Evolutionary conservation across 2,797 vertebrate species (phyloP).

Genomic region (Myotis vivesi): DNA sequence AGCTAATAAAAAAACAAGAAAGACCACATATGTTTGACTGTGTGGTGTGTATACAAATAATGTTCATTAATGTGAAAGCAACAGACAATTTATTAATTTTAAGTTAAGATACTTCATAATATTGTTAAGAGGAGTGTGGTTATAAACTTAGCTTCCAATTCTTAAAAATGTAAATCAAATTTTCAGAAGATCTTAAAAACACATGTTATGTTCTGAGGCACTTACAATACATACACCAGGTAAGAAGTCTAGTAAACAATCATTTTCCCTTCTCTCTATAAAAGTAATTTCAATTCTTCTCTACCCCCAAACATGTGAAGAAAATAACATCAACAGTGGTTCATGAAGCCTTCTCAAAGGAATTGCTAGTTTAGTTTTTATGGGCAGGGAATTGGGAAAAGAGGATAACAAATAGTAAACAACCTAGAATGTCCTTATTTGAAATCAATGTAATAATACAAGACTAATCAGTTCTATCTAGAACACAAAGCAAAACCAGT

Average conservation of each 20-base stretch:
- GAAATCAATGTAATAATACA: not conserved
- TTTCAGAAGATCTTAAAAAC: slow-evolving; percentile 2
- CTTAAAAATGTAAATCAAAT: not conserved
- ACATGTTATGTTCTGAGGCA: not conserved
- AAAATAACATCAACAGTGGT: not conserved
- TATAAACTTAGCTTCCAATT: not conserved
- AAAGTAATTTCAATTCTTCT: not conserved
- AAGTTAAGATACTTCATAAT: not conserved
- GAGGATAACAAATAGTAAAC: not conserved
- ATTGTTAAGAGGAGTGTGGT: not conserved
- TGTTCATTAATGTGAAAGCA: slow-evolving; percentile 1
- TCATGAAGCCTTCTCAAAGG: not conserved
- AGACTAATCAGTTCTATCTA: not conserved
- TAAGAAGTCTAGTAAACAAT: not conserved
- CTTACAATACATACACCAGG: not conserved
- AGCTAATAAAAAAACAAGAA: slow-evolving; percentile 83
- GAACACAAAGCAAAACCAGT: not conserved
- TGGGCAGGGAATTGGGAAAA: not conserved
- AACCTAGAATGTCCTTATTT: not conserved
- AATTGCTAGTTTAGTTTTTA: not conserved
- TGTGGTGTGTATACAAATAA: not conserved
- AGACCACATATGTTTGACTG: slow-evolving; percentile 28
- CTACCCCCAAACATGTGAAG: not conserved
- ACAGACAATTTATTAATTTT: not conserved
- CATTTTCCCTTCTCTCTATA: not conserved